Base-by-base conservation (phyloP, 2,797 vertebrate genomes). In the Schizopygopsis pylzovi region DNA sequence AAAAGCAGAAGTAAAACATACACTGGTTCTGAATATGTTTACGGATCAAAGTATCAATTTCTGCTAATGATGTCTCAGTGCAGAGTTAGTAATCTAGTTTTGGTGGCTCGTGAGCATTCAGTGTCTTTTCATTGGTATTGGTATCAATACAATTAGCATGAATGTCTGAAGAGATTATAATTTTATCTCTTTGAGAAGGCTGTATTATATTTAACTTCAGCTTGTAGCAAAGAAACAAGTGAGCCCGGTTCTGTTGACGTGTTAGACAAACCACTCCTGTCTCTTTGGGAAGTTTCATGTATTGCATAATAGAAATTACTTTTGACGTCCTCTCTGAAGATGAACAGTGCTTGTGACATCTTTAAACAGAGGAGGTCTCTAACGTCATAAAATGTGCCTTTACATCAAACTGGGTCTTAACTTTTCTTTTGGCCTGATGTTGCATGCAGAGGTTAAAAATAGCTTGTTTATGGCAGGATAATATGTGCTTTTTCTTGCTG, bases 381-480 rank as follows among this genome's bases (percentile, higher is more conserved):
- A 25, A 39, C 2, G 4, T 37, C n/a, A 71, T 22, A 82, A 49
- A 22, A 54, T 79, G 1, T 25, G 37, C 20, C 7, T 86, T 52
- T 54, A 22, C 56, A 75, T 65, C 18, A 16, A 25, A 18, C 11
- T 39, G 11, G 47, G 7, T 54, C 7, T 70, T 41, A 49, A 45
- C 25, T 67, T 45, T 76, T 37, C 22, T 5, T 10, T 72, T 49
- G 56, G 28, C 41, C 6, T 22, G 25, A 70, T 45, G 76, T 25
- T 59, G 39, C n/a, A 45, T 20, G 61, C 25, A 39, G 20, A 37
- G 4, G 59, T 79, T 71, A 81, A 41, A 73, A 73, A 81, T 63
- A 72, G 68, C 47, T 77, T 85, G 72, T 84, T 83, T 61, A 87
- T 81, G 82, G 78, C 68, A 39, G 45, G 75, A 76, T 81, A 59